A percentile compares a stretch with the other conserved stretches of the same genome.
These are phyloP conservation scores for Athripsodes cinereus DNA, from an alignment of 2,888 invertebrate genomes.

Conservation along the genomic window DNA sequence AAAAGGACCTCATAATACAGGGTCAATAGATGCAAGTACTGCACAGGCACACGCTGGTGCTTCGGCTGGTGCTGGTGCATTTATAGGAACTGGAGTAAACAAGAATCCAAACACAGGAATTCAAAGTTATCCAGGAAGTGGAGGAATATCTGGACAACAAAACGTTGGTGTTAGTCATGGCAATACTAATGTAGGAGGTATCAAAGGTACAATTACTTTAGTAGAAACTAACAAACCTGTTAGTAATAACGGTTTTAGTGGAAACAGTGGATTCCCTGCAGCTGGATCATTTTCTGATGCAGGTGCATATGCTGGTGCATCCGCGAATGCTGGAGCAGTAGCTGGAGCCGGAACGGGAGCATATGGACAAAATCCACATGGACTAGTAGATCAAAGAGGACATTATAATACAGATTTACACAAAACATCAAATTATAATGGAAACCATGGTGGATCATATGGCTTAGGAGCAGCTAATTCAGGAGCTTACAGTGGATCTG, in stretches of 20 bases:
- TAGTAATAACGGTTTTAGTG: conserved; percentile 16
- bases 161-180: no score
- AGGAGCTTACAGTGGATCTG: conserved; percentile 28
- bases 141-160: background rate
- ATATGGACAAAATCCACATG: background rate
- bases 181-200: no score
- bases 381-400: background rate
- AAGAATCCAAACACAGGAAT: no score
- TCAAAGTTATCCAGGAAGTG: background rate
- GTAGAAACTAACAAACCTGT: no score
- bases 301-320: conserved; percentile 3
- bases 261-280: conserved; percentile 21
- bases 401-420: background rate
- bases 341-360: background rate
- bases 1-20: conserved; percentile 2
- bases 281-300: conserved; percentile 19
- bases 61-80: no score
- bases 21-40: background rate
- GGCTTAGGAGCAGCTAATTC: background rate
- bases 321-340: background rate
- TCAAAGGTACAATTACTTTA: no score
- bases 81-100: no score
- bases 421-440: background rate
- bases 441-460: background rate
- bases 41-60: no score